Evolutionary conservation across 2,113 vertebrate genomes (phyloP), one percentile per base, ranked within the genome.

Genomic region (Psephotus haematonotus): DNA sequence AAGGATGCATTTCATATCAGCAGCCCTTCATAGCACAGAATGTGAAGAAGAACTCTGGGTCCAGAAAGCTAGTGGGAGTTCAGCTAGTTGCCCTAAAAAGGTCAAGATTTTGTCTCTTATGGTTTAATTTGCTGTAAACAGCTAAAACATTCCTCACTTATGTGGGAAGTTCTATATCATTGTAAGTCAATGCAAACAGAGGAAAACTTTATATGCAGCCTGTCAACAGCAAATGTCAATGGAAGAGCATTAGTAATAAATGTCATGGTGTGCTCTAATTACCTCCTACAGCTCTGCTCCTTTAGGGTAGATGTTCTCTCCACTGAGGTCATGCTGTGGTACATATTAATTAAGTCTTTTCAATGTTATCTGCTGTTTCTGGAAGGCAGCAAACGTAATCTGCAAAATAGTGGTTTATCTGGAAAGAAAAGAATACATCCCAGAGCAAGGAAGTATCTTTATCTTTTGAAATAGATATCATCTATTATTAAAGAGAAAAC

Each of bases 301-400:
- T 97, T 96, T 69, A 86, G 85, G 87, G 69, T 35, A 93, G 68
- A 90, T 94, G 57, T 86, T 96, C 88, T 95, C 65, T 78, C 89
- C 87, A 65, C 46, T 71, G 68, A 93, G 91, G 77, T 96, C 94
- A 89, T 92, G 87, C 96, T 95, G 88, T 71, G 72, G 90, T 92
- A 95, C 74, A 78, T 88, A 93, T 81, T 97, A 95, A 95, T 97
- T 97, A 97, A 96, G 92, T 96, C 81, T 95, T 71, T 60, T 95
- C 93, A 89, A 49, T 76, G 77, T 93, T 97, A 95, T 96, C 95
- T 91, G 74, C 57, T 79, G 31, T 93, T 95, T 96, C 95, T 82
- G 78, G 63, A 90, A 96, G 80, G 87, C 95, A 92, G 83, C 65
- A 65, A 94, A 83, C 33, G 9, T 57, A 71, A 92, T 43, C 81